Evolutionary conservation across 2,888 invertebrate species (phyloP), one percentile per base, ranked within the genome.

Genomic region (Cremastobaeus sp.): DNA sequence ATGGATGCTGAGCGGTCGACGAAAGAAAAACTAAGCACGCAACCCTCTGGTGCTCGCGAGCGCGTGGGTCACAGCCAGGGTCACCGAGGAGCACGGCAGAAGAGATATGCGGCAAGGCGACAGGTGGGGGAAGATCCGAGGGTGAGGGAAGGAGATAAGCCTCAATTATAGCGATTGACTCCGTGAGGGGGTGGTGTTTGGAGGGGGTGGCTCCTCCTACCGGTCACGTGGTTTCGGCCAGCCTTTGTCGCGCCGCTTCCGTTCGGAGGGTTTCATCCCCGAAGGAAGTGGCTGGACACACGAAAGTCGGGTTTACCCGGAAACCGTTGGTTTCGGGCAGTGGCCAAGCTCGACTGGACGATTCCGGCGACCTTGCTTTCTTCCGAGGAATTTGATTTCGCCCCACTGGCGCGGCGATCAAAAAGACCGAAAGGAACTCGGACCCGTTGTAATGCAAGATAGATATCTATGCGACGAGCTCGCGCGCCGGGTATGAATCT

Each of bases 171-270:
- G 78, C 82, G 83, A 85, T 85, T 83, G 83, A 85, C 81, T 84
- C 78, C 39, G 66, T 59, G 70, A 81, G 77, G 69, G 74, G 82
- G 79, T 78, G 81, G 74, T 62, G 79, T 81, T 79, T 81, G 81
- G 84, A 81, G 82, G 82, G 77, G 78, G 77, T 81, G 64, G 84
- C 85, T 86, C 85, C 85, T 85, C 85, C 85, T 80, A 85, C 85
- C 76, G 79, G 75, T 85, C 86, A 86, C 84, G 85, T 82, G 84
- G 82, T 82, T 76, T 70, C 75, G 72, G 72, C 52, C 75, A 68
- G 76, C 78, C 80, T 79, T 69, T 50, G 60, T 73, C 62, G 74
- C 76, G 78, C 78, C 68, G 43, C 71, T 74, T 73, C 52, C 64
- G 54, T 15, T 9, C 65, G 32, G 35, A 65, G 75, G 76, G 65